Evolutionary conservation across 2,888 invertebrate genomes (phyloP).

Genomic region (Cephalotes varians): DNA sequence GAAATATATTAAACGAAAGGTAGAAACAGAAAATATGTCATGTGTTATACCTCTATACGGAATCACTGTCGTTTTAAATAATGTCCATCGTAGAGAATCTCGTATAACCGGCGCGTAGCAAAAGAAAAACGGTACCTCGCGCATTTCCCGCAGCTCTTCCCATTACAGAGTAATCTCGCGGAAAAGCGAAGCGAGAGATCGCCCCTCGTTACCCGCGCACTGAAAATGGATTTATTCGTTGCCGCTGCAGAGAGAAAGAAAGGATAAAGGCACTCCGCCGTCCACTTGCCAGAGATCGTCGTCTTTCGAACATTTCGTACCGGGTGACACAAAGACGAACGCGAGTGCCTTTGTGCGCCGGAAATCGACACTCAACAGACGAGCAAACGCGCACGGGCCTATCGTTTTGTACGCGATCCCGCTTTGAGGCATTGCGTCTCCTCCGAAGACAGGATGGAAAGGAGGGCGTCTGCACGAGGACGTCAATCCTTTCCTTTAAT

Average conservation of each 20-base stretch:
- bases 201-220: slow-evolving; percentile 29
- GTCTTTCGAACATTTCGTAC: slow-evolving; percentile 16
- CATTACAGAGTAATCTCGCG: slow-evolving; percentile 46
- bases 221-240: slow-evolving; percentile 35
- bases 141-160: slow-evolving; percentile 22
- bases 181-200: slow-evolving; percentile 44
- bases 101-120: slow-evolving; percentile 13
- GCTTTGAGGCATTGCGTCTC: slow-evolving; percentile 14
- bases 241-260: neutral
- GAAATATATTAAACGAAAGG: slow-evolving; percentile 9
- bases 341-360: slow-evolving; percentile 34
- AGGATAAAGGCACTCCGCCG: neutral
- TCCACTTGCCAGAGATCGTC: slow-evolving; percentile 5
- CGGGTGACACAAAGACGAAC: slow-evolving; percentile 20
- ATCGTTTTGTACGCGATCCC: slow-evolving; percentile 21
- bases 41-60: neutral
- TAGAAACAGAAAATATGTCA: neutral
- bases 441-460: neutral
- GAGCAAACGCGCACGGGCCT: slow-evolving; percentile 28
- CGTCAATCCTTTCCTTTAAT: slow-evolving; percentile 58
- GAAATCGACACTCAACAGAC: slow-evolving; percentile 42
- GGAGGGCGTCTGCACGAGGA: neutral
- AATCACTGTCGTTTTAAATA: slow-evolving; percentile 46
- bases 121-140: slow-evolving; percentile 9
- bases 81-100: slow-evolving; percentile 20